These are phyloP conservation scores for Tolypeutes matacus DNA, from an alignment of 2,797 vertebrate genomes.

Conservation along the genomic window DNA sequence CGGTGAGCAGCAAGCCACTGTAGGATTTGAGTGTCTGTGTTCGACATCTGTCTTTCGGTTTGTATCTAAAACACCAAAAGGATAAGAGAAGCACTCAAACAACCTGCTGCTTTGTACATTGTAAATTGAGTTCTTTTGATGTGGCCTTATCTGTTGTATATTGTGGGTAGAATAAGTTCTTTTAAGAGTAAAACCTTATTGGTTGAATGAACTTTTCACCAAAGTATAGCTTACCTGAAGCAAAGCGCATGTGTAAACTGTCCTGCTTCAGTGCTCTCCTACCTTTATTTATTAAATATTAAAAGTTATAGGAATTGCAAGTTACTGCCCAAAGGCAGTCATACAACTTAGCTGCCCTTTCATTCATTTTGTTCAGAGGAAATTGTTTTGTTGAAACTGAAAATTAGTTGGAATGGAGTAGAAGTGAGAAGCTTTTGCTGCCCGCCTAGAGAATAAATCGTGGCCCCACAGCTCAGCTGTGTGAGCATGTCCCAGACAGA, in stretches of 20 bases:
- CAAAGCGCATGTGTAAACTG: neutral
- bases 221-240: neutral
- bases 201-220: conserved; percentile 61
- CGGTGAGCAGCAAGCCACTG: neutral
- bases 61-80: conserved; percentile 70
- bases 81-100: neutral
- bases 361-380: neutral
- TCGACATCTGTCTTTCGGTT: neutral
- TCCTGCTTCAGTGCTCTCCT: conserved; percentile 9
- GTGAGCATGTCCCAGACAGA: neutral
- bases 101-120: neutral
- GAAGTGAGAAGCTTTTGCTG: neutral
- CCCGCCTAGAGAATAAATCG: neutral
- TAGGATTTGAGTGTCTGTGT: neutral
- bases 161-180: conserved; percentile 73
- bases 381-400: neutral
- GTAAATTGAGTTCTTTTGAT: conserved; percentile 42
- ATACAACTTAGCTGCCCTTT: neutral
- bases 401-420: neutral
- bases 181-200: conserved; percentile 74
- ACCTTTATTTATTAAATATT: neutral
- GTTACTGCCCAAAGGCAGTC: neutral
- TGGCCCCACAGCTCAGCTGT: rapidly evolving
- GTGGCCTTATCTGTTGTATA: conserved; percentile 77
- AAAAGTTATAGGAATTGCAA: neutral